Evolutionary conservation across 1,140 invertebrate genomes (phyloP).

Genomic region (Trachymyrmex septentrionalis): DNA sequence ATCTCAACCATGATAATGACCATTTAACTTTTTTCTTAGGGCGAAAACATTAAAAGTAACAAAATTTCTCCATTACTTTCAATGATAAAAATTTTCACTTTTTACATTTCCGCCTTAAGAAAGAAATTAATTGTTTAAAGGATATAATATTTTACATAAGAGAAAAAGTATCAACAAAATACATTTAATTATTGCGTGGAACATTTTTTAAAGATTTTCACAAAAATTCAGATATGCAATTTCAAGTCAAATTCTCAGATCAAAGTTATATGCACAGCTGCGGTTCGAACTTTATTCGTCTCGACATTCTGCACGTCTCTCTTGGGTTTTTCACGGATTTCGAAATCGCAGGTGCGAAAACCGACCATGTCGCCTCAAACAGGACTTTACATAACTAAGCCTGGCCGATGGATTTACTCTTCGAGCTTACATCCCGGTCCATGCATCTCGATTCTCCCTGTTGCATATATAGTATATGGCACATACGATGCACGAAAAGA

Average conservation of each 20-base stretch:
- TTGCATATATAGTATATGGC: slow-evolving; percentile 54
- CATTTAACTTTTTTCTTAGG: too few species aligned
- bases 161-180: background rate
- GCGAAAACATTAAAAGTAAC: too few species aligned
- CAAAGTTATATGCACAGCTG: background rate
- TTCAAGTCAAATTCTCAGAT: slow-evolving; percentile 12
- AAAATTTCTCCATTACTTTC: too few species aligned
- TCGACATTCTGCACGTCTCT: background rate
- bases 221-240: background rate
- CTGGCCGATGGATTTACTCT: slow-evolving; percentile 69
- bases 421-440: slow-evolving; percentile 41
- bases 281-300: slow-evolving; percentile 22
- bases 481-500: slow-evolving; percentile 55
- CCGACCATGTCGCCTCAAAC: slow-evolving; percentile 30
- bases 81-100: too few species aligned
- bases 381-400: slow-evolving; percentile 74
- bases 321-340: slow-evolving; percentile 47
- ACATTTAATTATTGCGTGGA: background rate
- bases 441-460: slow-evolving; percentile 49
- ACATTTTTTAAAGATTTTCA: too few species aligned
- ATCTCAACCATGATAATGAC: background rate
- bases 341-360: slow-evolving; percentile 44
- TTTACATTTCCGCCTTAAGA: too few species aligned
- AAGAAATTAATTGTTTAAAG: background rate
- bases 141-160: background rate